Evolutionary conservation across 2,113 vertebrate species (phyloP), one percentile per base, ranked within the genome.

Genomic region (Nettapus auritus): DNA sequence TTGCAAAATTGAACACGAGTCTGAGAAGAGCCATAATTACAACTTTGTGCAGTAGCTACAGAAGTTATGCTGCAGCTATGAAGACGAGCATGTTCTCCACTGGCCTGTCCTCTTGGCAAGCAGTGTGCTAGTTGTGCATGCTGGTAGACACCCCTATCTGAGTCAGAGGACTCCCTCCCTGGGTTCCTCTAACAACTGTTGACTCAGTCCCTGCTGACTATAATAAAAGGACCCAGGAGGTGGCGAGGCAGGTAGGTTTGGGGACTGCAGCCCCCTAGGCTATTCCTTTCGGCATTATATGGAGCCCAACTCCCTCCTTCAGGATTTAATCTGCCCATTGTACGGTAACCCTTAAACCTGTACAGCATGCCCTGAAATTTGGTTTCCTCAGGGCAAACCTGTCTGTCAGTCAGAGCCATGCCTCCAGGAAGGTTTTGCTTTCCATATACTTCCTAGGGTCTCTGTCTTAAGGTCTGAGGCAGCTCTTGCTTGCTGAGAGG

Each of bases 81-180:
- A 86, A 64, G 74, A 46, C 42, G 56, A 79, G 22, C 33, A 11
- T 88, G 13, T 11, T 71, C 91, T 92, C 67, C 79, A 16, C 53
- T 76, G 62, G 53, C 53, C 78, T 71, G 25, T 64, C 66, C 48
- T 71, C 33, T 87, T 76, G 87, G 77, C 46, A 81, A 26, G 42
- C 42, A 50, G 17, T 66, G 88, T 63, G 52, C 10, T 92, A 74
- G 60, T 67, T 71, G 56, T 91, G 21, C 42, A 1, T 81, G n/a
- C 31, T 87, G 42, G 60, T 79, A 75, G 82, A 55, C 69, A 67
- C 16, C 78, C 74, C 31, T 67, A 36, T 91, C 87, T 91, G 64
- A 34, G 74, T 87, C 40, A 15, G 52, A 75, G 57, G 66, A 84
- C 70, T 93, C 56, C 57, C 67, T 88, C 42, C 5, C 46, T 88